phyloP scores from a whole-genome alignment of 2,888 invertebrate genomes.

The Diplolepis rosae region DNA sequence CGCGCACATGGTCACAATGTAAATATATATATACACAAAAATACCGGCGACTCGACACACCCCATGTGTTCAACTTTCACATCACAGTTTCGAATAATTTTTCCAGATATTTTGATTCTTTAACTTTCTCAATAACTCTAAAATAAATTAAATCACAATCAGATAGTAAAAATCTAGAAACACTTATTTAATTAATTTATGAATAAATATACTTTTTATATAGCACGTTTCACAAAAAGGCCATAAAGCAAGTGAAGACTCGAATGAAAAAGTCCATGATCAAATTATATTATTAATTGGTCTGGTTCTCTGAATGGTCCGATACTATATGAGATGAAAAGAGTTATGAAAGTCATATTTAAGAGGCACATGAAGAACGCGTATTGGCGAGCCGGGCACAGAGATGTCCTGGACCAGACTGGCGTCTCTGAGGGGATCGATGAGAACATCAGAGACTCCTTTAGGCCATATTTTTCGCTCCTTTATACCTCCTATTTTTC shows the following conservation, averaged over 20 bases:
- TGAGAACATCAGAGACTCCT: conserved; percentile 54
- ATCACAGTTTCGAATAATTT: not conserved
- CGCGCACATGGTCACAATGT: conserved; percentile 22
- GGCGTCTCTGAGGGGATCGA: conserved; percentile 67
- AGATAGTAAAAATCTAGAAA: not conserved
- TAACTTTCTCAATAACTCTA: not conserved
- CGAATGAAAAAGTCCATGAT: not conserved
- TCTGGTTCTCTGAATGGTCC: not conserved
- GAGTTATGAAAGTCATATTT: conserved; percentile 13
- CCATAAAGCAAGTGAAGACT: not conserved
- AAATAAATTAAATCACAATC: not conserved
- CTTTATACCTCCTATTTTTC: conserved; percentile 35
- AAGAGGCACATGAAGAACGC: conserved; percentile 30
- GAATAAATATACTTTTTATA: not conserved
- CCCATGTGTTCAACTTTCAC: conserved; percentile 2
- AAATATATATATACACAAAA: conserved; percentile 9
- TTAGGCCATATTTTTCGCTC: conserved; percentile 39
- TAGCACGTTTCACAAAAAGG: not conserved
- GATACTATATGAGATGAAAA: conserved; percentile 4
- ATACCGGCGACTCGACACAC: conserved; percentile 23
- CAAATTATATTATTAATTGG: not conserved
- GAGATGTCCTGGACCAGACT: conserved; percentile 69
- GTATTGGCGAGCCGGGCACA: conserved; percentile 50
- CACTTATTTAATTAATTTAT: no score
- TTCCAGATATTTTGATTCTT: not conserved